Base-by-base conservation (phyloP, 2,113 vertebrate genomes). In the Gymnogyps californianus region DNA sequence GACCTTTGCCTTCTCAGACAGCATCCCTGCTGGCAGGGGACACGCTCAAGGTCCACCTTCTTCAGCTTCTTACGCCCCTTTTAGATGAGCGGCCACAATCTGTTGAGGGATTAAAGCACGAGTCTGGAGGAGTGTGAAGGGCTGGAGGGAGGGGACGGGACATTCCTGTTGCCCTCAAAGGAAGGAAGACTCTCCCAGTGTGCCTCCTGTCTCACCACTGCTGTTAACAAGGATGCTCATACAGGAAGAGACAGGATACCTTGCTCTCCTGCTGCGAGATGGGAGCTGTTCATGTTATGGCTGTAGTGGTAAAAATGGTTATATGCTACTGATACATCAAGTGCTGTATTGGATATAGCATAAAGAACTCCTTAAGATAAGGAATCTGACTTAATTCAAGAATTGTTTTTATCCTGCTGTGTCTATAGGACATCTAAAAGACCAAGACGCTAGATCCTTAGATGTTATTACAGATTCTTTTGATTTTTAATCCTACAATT, bases 401-500 rank as follows among this genome's bases (percentile, higher is more conserved):
- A 42, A 52, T 10, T 0, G 0, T 24, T 91, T 89, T 67, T 44
- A 49, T 40, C 28, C 55, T 90, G 55, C 69, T 82, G 20, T 34
- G 31, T 55, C 51, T 90, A 51, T 42, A 59, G 24, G 17, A 67
- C 86, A 59, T 38, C 51, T 86, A 46, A 78, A 80, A 67, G 31
- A 64, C 36, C 55, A 81, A 81, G 83, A 81, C 1, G 1, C 36
- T 55, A 80, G 44, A 66, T 32, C 29, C 32, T 86, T 69, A 36
- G 52, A 59, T 36, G 26, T 91, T 72, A 75, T 64, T 72, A 90
- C 29, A 85, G 36, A 82, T 51, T 70, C 44, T 66, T 96, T 65
- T 70, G 36, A 74, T 46, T 93, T 80, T 83, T 34, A 92, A 79
- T 91, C 67, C 58, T 83, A 42, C 83, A 74, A 36, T 86, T 90